Conservation (phyloP, 1,140 invertebrate genomes). For the Neodiprion fabricii region DNA sequence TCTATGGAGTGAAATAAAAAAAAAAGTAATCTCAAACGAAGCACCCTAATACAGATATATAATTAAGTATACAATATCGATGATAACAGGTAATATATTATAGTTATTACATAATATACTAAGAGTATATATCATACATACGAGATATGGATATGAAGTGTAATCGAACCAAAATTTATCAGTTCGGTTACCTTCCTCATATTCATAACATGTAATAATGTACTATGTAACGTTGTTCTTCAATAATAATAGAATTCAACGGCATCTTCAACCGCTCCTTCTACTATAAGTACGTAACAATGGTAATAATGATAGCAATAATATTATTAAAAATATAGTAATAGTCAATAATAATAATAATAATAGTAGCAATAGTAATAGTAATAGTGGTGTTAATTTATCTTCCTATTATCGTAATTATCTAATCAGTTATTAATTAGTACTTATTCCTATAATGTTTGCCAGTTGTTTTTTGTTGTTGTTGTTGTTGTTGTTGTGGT, state of each 20-base stretch:
- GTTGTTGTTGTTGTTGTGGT: neutral
- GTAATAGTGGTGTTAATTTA: conserved; percentile 31
- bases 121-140: conserved; percentile 25
- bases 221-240: neutral
- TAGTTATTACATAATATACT: conserved; percentile 45
- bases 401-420: conserved; percentile 39
- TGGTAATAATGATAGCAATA: conserved; percentile 24
- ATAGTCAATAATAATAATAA: conserved; percentile 27
- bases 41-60: conserved; percentile 12
- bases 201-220: too few species aligned
- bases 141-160: neutral
- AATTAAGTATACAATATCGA: conserved; percentile 51
- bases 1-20: neutral
- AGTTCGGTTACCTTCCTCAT: too few species aligned
- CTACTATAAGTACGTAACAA: conserved; percentile 40
- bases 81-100: conserved; percentile 60
- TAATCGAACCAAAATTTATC: too few species aligned
- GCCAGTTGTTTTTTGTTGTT: conserved; percentile 15
- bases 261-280: conserved; percentile 21
- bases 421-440: conserved; percentile 37
- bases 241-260: neutral
- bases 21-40: neutral
- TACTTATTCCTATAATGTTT: conserved; percentile 35
- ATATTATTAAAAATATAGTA: conserved; percentile 20
- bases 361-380: conserved; percentile 21